A percentile compares a stretch with the other conserved stretches of the same genome.
phyloP scores from a whole-genome alignment of 2,113 vertebrate species.

The Tapirus terrestris region DNA sequence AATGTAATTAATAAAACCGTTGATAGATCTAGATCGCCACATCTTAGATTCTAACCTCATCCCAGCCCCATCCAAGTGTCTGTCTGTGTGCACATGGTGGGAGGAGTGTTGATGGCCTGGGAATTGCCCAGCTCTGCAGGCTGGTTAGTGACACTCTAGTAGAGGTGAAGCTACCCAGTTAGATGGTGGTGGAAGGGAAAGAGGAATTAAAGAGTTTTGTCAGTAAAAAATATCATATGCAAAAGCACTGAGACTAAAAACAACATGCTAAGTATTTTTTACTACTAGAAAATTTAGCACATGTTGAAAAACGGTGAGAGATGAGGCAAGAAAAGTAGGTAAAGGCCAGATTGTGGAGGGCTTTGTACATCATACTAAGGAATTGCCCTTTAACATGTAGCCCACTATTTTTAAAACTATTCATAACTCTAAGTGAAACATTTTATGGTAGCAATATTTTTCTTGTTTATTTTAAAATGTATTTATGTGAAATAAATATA shows the following conservation, averaged over 20 bases:
- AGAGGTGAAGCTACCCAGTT: neutral
- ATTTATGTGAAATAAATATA: neutral
- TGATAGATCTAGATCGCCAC: neutral
- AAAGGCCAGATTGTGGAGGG: neutral
- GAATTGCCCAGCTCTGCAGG: neutral
- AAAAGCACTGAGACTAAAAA: neutral
- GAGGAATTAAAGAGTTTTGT: neutral
- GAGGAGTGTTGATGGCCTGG: neutral
- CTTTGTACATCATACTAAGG: neutral
- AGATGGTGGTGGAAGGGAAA: neutral
- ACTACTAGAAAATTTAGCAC: neutral
- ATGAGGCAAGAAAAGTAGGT: neutral
- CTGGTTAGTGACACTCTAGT: neutral
- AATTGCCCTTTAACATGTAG: neutral
- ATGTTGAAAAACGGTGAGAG: neutral
- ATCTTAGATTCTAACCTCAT: neutral
- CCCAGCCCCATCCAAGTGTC: neutral
- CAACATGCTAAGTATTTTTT: neutral
- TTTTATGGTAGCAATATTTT: slow-evolving; percentile 29
- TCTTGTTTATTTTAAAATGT: slow-evolving; percentile 25
- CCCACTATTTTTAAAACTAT: neutral
- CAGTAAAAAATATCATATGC: neutral
- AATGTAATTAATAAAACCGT: neutral
- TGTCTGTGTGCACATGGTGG: neutral
- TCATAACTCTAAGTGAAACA: neutral